Evolutionary conservation across 2,888 invertebrate species (phyloP), one percentile per base, ranked within the genome.

Genomic region (Branchellion lobata): DNA sequence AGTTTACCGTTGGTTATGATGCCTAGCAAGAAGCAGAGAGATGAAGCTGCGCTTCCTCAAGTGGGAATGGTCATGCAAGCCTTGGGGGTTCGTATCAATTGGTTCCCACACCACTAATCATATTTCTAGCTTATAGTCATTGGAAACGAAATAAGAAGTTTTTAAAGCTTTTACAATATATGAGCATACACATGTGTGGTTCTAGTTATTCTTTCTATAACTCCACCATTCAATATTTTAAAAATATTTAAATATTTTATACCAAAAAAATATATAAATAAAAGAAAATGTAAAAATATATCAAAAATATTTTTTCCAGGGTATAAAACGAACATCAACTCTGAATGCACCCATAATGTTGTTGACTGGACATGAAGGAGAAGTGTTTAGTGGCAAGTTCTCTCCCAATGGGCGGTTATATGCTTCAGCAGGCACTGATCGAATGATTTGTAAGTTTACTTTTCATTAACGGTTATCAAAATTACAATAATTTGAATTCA

Each of bases 341-440:
- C 90, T 99, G 0, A 91, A 92, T 86, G 92, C 96, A 0, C 96
- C 97, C 0, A 97, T 97, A 80, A 97, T 98, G 96, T 89, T 95
- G 57, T 88, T 99, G 77, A 94, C 95, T 85, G 99, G 97, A 0
- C 99, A 99, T 86, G 94, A 95, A 86, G 97, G 96, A 14, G 99
- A 99, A 88, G 92, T 99, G 84, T 96, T 95, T 86, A 91, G 93
- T 1, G 90, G 93, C 8, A 93, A 94, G 87, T 99, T 99, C 87
- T 96, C 97, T 86, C 96, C 96, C 0, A 96, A 98, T 86, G 99
- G 99, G 2, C 93, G 94, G 84, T 92, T 95, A 86, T 88, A 99
- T 57, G 95, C 95, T 1, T 95, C 97, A 0, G 93, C 93, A 11
- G 99, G 99, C 8, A 96, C 94, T 87, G 99, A 99, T 86, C 89